Percentiles rank a stretch among this genome's conserved stretches.
Evolutionary conservation across 2,797 vertebrate species (phyloP).

Genomic region (Petrocephalus schoutedeni): DNA sequence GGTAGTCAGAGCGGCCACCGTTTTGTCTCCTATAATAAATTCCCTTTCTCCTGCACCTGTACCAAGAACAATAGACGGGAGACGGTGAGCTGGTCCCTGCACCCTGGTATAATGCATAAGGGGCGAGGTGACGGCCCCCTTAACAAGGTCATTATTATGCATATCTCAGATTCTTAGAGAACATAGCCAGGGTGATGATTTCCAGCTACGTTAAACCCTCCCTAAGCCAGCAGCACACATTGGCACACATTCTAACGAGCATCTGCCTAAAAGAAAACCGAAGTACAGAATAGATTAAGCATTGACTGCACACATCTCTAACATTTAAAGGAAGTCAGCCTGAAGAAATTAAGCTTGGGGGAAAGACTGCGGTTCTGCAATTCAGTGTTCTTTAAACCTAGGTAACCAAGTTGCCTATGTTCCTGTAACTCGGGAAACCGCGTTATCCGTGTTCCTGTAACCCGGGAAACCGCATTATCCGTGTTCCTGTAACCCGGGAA

Average conservation of each 20-base stretch:
- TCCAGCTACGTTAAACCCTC: not conserved
- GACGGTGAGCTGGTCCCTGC: conserved; percentile 14
- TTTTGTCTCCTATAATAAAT: conserved; percentile 25
- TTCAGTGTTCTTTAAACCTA: not conserved
- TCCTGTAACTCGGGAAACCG: not conserved
- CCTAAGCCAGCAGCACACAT: not conserved
- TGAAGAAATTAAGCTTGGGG: not conserved
- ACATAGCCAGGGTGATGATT: not conserved
- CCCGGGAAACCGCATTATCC: too few species aligned
- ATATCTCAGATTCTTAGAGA: not conserved
- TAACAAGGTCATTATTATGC: not conserved
- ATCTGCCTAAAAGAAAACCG: not conserved
- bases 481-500: not conserved
- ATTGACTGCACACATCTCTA: not conserved
- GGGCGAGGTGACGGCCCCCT: conserved; percentile 7
- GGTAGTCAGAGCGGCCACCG: conserved; percentile 33
- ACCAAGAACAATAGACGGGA: conserved; percentile 20
- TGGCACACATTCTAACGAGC: not conserved
- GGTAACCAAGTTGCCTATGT: not conserved
- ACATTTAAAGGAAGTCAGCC: not conserved
- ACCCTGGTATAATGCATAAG: not conserved
- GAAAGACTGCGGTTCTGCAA: not conserved
- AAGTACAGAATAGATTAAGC: not conserved
- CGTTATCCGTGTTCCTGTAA: too few species aligned
- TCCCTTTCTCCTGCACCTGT: not conserved